These are phyloP conservation scores for Apamea monoglypha DNA, from an alignment of 2,888 invertebrate genomes.

Conservation along the genomic window DNA sequence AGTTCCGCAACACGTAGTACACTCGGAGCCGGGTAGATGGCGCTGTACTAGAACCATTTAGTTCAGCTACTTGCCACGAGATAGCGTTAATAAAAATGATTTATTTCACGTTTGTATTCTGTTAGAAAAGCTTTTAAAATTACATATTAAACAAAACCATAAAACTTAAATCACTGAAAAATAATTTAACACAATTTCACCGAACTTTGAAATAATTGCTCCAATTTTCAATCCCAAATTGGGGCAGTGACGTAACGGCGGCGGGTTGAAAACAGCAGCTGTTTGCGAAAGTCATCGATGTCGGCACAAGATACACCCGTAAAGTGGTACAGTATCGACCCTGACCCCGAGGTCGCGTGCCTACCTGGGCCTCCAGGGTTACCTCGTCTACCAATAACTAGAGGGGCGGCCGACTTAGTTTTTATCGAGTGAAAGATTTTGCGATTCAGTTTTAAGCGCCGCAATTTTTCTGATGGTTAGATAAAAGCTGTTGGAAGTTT, in stretches of 20 bases:
- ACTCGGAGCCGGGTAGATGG: conserved; percentile 71
- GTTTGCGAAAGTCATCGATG: conserved; percentile 77
- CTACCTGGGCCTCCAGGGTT: conserved; percentile 76
- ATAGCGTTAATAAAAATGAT: conserved; percentile 64
- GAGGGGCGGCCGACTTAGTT: conserved; percentile 40
- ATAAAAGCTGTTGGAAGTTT: conserved; percentile 14
- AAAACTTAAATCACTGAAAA: neutral
- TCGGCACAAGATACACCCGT: conserved; percentile 63
- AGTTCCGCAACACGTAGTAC: conserved; percentile 29
- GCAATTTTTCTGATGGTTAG: conserved; percentile 24
- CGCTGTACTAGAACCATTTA: conserved; percentile 56
- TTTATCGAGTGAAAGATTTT: conserved; percentile 49
- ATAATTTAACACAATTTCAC: neutral
- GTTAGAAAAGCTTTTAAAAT: neutral
- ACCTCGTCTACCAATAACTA: conserved; percentile 70
- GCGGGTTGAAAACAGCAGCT: conserved; percentile 58
- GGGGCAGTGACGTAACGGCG: conserved; percentile 48
- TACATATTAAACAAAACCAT: neutral
- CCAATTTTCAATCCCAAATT: conserved; percentile 38
- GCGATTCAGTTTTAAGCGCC: conserved; percentile 27
- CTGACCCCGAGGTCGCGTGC: conserved; percentile 84
- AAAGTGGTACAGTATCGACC: conserved; percentile 70
- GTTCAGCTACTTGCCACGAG: conserved; percentile 77
- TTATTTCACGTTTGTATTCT: rapidly evolving
- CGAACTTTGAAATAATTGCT: conserved; percentile 8